Percentiles rank a stretch among this genome's conserved stretches.
Conservation (phyloP, 2,113 vertebrate genomes). For the Corvus moneduloides region DNA sequence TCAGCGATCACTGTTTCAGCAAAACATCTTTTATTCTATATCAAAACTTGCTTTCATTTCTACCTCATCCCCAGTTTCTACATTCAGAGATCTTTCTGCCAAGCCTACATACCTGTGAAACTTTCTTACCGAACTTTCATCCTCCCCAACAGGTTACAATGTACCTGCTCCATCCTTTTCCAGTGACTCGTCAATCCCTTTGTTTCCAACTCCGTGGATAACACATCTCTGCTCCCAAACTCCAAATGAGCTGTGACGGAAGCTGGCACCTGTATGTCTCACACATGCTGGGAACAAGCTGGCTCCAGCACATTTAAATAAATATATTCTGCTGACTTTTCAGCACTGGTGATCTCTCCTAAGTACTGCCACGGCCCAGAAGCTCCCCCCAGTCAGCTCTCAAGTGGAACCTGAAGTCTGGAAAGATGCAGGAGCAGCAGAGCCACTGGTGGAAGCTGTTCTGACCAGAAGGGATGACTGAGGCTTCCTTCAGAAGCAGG, state of each 20-base stretch:
- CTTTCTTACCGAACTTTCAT: no score
- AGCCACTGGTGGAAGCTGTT: neutral
- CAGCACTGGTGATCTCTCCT: neutral
- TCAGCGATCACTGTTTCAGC: no score
- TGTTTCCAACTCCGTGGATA: neutral
- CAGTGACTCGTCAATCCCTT: neutral
- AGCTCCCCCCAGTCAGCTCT: neutral
- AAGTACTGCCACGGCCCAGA: neutral
- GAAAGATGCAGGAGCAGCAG: neutral
- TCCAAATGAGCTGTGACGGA: neutral
- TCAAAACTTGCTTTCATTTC: no score
- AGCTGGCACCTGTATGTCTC: rapidly evolving
- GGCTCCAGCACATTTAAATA: neutral
- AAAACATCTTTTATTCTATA: no score
- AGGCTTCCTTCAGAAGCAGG: neutral
- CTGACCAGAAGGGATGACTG: rapidly evolving
- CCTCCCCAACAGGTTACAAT: neutral
- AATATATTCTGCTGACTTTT: neutral
- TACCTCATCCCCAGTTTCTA: no score
- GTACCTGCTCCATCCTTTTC: neutral
- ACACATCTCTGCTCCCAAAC: neutral
- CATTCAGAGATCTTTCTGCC: no score
- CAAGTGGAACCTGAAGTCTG: neutral
- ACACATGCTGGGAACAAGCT: neutral
- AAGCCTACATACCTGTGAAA: no score